Conservation (phyloP, 1,140 invertebrate species). For the Colletes gigas region DNA sequence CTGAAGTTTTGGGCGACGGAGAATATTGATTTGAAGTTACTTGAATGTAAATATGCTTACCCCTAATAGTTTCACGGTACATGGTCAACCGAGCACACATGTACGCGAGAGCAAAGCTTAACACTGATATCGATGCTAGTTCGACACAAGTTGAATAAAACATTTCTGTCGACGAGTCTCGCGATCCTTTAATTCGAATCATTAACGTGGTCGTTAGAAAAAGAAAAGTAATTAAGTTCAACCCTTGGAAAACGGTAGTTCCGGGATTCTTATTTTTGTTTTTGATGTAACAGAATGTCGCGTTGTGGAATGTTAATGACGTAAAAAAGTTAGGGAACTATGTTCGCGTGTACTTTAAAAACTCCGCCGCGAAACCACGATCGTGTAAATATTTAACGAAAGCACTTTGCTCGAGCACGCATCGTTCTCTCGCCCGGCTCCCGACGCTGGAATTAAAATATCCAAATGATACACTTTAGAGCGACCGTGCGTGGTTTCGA, state of each 20-base stretch:
- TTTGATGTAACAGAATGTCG: neutral
- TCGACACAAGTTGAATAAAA: too few species aligned
- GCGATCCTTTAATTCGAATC: too few species aligned
- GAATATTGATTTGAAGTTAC: constrained; percentile 25
- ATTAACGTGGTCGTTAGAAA: too few species aligned
- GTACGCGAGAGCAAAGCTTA: neutral
- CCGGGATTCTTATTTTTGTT: neutral
- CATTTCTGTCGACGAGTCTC: too few species aligned
- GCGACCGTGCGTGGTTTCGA: neutral
- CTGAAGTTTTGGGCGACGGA: neutral
- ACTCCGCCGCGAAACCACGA: neutral
- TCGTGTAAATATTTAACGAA: constrained; percentile 19
- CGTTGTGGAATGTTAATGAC: neutral
- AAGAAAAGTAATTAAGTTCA: too few species aligned
- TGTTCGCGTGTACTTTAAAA: too few species aligned
- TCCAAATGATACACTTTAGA: neutral
- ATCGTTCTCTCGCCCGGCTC: neutral
- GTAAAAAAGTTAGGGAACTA: neutral
- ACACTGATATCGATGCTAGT: neutral
- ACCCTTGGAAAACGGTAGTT: neutral
- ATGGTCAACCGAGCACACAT: too few species aligned
- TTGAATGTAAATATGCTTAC: constrained; percentile 19
- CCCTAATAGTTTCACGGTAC: constrained; percentile 3
- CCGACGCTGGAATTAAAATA: constrained; percentile 10
- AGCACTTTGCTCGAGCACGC: neutral